Base-by-base conservation (phyloP, 2,888 invertebrate species). In the Clunio marinus region DNA sequence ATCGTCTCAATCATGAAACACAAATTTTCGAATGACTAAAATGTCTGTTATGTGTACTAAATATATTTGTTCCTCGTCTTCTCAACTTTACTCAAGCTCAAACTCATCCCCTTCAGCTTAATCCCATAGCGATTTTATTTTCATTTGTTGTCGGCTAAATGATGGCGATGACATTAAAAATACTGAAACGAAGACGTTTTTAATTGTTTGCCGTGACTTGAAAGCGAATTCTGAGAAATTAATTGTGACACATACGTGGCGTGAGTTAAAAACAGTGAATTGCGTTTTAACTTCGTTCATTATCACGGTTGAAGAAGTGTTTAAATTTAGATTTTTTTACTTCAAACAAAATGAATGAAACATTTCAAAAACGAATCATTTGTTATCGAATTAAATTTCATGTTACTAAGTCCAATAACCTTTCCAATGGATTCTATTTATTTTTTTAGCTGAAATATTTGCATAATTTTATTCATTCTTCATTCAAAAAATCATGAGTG, bases 31-130 rank as follows among this genome's bases (percentile, higher is more conserved):
- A 17, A 15, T 55, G 58, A 58, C 27, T 28, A 25, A 28, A 58
- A 28, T 55, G 22, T 20, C 55, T 17, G 55, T 17, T 55, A 27
- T 58, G 13, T n/a, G 58, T 28, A 58, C 58, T 58, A 58, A 58
- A 58, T 45, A 45, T 45, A 8, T 25, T 28, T 10, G 2, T 15
- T 28, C 22, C n/a, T 27, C 55, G 2, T 58, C 25, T 15, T 28
- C 58, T 15, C n/a, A 10, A 13, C 7, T 5, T 45, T 45, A 45
- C 4, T 45, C n/a, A 10, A 3, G 3, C 32, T 32, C 32, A 10
- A 7, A 32, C 4, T 32, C 10, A 32, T 4, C n/a, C n/a, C 15
- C 45, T 5, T 45, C 45, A 15, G 45, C 45, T 8, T 8, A n/a
- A n/a, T n/a, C n/a, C n/a, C 10, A 10, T 32, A 7, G 32, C 32